phyloP scores from a whole-genome alignment of 53 echinoderm and acorn worm species.

The Apostichopus leukothele region DNA sequence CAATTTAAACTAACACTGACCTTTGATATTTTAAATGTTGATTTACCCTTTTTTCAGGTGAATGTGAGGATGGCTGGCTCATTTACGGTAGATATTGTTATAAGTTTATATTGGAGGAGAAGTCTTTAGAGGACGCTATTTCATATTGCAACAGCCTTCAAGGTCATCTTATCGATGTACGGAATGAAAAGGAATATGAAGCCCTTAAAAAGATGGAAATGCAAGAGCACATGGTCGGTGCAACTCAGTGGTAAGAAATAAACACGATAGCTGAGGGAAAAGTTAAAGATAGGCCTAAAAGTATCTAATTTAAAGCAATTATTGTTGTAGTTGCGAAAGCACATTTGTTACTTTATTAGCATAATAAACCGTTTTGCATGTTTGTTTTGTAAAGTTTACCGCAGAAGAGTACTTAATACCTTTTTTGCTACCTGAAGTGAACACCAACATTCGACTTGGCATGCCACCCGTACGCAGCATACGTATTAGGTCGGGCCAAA shows the following conservation, averaged over 20 bases:
- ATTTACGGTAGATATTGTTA: constrained; percentile 25
- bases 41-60: not conserved
- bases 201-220: constrained; percentile 19
- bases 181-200: not conserved
- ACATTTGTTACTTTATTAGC: too few species aligned
- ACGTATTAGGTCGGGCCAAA: too few species aligned
- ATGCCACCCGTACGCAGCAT: too few species aligned
- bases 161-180: constrained; percentile 28
- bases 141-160: not conserved
- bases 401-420: too few species aligned
- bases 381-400: too few species aligned
- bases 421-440: too few species aligned
- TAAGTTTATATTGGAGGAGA: not conserved
- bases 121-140: not conserved
- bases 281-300: too few species aligned
- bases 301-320: too few species aligned
- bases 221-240: not conserved
- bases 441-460: too few species aligned
- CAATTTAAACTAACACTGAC: not conserved
- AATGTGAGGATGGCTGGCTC: constrained; percentile 25
- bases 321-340: too few species aligned
- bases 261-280: too few species aligned
- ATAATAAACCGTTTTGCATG: too few species aligned
- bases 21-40: not conserved
- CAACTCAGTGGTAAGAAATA: not conserved